A percentile compares a stretch with the other conserved stretches of the same genome.
phyloP scores from a whole-genome alignment of 1,140 invertebrate genomes.

The Drosophila ogumai region DNA sequence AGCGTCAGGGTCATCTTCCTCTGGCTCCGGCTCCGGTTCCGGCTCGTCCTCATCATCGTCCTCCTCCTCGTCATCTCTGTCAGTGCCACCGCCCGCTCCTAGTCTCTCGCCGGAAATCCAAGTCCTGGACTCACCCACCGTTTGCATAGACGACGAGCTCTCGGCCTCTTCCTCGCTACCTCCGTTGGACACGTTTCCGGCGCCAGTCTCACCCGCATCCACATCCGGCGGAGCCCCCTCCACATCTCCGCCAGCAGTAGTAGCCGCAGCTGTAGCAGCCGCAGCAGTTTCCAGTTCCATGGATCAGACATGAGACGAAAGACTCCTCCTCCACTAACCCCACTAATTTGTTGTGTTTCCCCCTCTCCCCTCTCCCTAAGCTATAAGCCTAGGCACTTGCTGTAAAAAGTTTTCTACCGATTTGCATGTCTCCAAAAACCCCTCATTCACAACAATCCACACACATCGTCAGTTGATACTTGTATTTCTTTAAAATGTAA shows the following conservation, averaged over 20 bases:
- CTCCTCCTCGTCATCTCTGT: conserved; percentile 28
- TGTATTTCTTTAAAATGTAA: conserved; percentile 4
- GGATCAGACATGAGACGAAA: conserved; percentile 29
- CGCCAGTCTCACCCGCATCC: not conserved
- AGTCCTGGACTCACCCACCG: conserved; percentile 16
- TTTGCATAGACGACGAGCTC: conserved; percentile 31
- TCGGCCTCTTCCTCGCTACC: conserved; percentile 24
- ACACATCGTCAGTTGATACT: not conserved
- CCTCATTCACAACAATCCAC: not conserved
- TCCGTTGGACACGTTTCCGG: conserved; percentile 20
- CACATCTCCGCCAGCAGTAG: not conserved
- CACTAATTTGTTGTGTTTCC: conserved; percentile 3
- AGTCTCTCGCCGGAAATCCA: conserved; percentile 29
- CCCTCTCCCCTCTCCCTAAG: not conserved
- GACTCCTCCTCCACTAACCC: conserved; percentile 6
- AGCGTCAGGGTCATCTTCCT: not conserved
- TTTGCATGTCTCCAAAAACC: not conserved
- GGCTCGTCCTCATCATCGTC: conserved; percentile 37
- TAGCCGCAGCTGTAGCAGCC: not conserved
- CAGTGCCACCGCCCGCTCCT: conserved; percentile 15
- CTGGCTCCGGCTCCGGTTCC: conserved; percentile 1
- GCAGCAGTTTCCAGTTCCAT: conserved; percentile 10
- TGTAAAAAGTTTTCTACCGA: conserved; percentile 23
- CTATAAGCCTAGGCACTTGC: conserved; percentile 10
- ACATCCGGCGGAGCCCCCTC: not conserved